A percentile compares a stretch with the other conserved stretches of the same genome.
Conservation (phyloP, 2,797 vertebrate species). For the Hoplostethus mediterraneus region DNA sequence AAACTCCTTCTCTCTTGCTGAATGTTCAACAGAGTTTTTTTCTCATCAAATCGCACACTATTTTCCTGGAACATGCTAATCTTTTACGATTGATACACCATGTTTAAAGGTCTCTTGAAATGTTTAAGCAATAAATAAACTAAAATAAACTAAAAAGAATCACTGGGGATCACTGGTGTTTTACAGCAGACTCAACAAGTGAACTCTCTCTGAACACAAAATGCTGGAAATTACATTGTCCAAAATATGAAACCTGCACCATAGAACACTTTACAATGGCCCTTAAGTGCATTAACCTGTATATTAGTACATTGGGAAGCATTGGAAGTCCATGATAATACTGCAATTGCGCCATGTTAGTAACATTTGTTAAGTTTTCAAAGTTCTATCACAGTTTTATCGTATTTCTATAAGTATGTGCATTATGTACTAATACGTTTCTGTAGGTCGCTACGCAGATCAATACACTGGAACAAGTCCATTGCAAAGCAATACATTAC, state of each 20-base stretch:
- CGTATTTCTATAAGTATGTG: background rate
- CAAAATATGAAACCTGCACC: conserved; percentile 53
- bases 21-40: conserved; percentile 9
- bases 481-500: conserved; percentile 18
- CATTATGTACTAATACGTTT: conserved; percentile 10
- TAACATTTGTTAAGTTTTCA: background rate
- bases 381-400: conserved; percentile 35
- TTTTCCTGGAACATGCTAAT: conserved; percentile 22
- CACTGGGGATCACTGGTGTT: conserved; percentile 19
- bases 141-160: conserved; percentile 50
- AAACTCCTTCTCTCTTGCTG: conserved; percentile 52
- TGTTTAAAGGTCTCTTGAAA: conserved; percentile 30
- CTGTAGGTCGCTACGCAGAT: conserved; percentile 22
- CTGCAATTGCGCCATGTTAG: background rate
- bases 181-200: conserved; percentile 14
- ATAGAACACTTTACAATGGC: conserved; percentile 37
- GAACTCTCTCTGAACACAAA: conserved; percentile 47
- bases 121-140: no score
- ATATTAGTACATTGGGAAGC: conserved; percentile 11
- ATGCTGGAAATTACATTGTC: conserved; percentile 39
- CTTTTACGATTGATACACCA: conserved; percentile 24
- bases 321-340: background rate
- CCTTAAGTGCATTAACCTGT: conserved; percentile 16
- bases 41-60: conserved; percentile 36
- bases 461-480: conserved; percentile 8